phyloP scores from a whole-genome alignment of 2,797 vertebrate genomes.

The Dicrostonyx torquatus region DNA sequence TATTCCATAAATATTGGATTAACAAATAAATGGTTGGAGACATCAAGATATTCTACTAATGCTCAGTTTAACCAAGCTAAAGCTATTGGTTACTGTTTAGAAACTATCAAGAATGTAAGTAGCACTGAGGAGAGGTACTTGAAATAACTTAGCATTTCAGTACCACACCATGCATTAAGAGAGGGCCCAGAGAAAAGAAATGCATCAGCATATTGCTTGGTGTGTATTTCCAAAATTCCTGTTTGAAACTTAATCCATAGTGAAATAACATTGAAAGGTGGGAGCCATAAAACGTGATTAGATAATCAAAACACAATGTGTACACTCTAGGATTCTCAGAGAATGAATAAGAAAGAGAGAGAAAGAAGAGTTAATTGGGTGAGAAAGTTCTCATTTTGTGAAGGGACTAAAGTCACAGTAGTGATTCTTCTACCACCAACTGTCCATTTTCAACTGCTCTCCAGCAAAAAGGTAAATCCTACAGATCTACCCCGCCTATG shows the following conservation, averaged over 20 bases:
- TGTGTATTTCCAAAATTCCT: not conserved
- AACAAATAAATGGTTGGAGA: not conserved
- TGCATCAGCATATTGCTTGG: too few species aligned
- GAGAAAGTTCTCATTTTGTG: not conserved
- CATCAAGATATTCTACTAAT: conserved; percentile 13
- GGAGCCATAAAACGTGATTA: not conserved
- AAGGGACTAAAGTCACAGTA: not conserved
- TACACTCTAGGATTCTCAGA: not conserved
- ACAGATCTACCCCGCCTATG: too few species aligned
- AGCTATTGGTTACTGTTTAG: not conserved
- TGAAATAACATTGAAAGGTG: not conserved
- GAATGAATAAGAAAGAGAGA: not conserved
- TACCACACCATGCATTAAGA: not conserved
- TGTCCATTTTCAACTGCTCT: not conserved
- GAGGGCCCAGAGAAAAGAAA: not conserved
- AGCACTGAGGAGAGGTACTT: not conserved
- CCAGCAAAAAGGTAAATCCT: too few species aligned
- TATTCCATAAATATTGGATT: conserved; percentile 18
- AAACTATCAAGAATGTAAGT: not conserved
- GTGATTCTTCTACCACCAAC: not conserved
- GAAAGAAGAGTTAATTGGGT: not conserved
- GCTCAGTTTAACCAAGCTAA: conserved; percentile 19
- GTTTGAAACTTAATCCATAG: not conserved
- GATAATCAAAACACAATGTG: not conserved
- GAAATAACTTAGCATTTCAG: not conserved